phyloP scores from a whole-genome alignment of 2,888 invertebrate genomes.

The Agrotis clavis region DNA sequence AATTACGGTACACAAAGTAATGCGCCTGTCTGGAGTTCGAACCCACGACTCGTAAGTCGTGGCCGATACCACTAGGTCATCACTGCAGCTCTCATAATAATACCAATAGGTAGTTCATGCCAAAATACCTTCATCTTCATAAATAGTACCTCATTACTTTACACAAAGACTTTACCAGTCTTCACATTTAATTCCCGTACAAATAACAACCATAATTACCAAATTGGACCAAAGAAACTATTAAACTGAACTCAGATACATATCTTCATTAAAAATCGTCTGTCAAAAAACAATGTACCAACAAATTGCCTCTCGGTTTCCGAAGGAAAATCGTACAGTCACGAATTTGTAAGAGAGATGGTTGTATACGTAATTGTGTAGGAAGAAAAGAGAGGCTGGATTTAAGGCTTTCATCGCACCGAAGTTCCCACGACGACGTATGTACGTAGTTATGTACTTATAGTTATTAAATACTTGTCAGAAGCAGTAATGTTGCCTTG shows the following conservation, averaged over 20 bases:
- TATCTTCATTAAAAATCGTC: conserved; percentile 74
- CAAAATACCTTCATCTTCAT: neutral
- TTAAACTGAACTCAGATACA: conserved; percentile 60
- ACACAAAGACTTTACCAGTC: neutral
- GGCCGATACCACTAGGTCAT: too few relatives aligned
- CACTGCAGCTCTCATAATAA: too few relatives aligned
- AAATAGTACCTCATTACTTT: neutral
- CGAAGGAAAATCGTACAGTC: conserved; percentile 82
- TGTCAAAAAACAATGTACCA: conserved; percentile 72
- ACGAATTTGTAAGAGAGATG: conserved; percentile 80
- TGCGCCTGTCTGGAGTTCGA: too few relatives aligned
- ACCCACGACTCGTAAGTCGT: too few relatives aligned
- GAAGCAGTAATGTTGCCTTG: conserved; percentile 28
- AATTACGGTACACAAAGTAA: too few relatives aligned
- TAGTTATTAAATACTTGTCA: conserved; percentile 39
- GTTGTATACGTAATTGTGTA: conserved; percentile 35
- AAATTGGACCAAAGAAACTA: conserved; percentile 33
- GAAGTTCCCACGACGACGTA: conserved; percentile 79
- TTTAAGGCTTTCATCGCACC: conserved; percentile 69
- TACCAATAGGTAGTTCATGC: neutral
- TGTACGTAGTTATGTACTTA: conserved; percentile 37
- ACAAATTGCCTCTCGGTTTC: conserved; percentile 74
- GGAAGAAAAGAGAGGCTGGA: conserved; percentile 61
- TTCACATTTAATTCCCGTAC: neutral
- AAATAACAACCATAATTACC: conserved; percentile 26